Evolutionary conservation across 2,113 vertebrate genomes (phyloP).

Genomic region (Osmerus mordax): DNA sequence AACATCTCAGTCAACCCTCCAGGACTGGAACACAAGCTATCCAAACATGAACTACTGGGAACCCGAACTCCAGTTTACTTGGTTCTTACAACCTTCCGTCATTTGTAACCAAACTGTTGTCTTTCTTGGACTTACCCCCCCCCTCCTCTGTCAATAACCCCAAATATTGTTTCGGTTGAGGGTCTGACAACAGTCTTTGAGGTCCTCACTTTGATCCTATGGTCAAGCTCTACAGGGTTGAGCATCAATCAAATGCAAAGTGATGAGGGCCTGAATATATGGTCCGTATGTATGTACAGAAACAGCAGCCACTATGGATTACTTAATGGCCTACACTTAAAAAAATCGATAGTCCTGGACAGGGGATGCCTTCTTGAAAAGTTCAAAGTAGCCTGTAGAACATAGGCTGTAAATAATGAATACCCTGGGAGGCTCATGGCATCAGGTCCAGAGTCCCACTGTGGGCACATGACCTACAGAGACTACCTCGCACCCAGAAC

Average conservation of each 20-base stretch:
- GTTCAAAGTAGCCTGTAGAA: neutral
- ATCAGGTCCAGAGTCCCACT: no score
- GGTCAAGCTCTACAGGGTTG: slow-evolving; percentile 23
- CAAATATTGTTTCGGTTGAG: slow-evolving; percentile 10
- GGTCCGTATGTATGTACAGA: slow-evolving; percentile 32
- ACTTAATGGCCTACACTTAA: slow-evolving; percentile 16
- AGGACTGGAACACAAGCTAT: slow-evolving; percentile 5
- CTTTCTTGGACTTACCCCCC: no score
- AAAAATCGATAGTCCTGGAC: slow-evolving; percentile 12
- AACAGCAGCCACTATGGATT: slow-evolving; percentile 32
- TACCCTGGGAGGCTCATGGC: no score
- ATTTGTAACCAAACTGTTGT: no score
- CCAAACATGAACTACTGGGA: no score
- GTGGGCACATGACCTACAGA: no score
- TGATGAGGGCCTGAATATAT: slow-evolving; percentile 21
- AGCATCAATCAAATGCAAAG: slow-evolving; percentile 11
- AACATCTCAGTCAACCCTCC: neutral
- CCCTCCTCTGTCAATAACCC: neutral
- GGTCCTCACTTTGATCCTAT: neutral
- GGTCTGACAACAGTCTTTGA: slow-evolving; percentile 12
- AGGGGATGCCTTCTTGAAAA: slow-evolving; percentile 6
- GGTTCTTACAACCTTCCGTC: no score
- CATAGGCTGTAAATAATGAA: no score
- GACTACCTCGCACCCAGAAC: no score
- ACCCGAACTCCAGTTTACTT: no score